Percentiles rank a stretch among this genome's conserved stretches.
Conservation (phyloP, 2,113 vertebrate genomes). For the Guaruba guarouba region DNA sequence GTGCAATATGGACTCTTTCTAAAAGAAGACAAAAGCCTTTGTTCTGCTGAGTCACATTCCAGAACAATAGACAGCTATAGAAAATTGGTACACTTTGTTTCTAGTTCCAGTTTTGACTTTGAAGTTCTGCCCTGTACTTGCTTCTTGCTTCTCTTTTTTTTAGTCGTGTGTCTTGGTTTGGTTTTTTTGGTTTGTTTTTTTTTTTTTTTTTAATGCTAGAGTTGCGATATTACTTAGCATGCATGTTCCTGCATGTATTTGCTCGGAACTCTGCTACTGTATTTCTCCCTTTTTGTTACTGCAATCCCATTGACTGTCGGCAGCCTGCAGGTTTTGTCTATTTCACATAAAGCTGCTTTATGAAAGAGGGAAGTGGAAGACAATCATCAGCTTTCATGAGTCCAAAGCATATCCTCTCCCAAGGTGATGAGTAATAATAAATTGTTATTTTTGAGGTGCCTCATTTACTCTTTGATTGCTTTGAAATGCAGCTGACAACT, state of each 20-base stretch:
- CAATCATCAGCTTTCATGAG: background rate
- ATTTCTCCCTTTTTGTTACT: background rate
- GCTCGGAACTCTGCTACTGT: background rate
- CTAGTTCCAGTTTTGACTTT: slow-evolving; percentile 14
- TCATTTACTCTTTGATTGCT: background rate
- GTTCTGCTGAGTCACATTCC: slow-evolving; percentile 24
- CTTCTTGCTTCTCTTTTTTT: background rate
- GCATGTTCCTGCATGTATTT: background rate
- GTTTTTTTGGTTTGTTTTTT: background rate
- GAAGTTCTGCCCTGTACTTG: background rate
- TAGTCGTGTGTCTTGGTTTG: background rate
- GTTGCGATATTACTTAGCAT: background rate
- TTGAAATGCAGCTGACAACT: background rate
- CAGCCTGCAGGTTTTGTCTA: background rate
- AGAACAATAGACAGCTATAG: background rate
- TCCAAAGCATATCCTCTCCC: background rate
- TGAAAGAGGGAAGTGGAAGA: background rate
- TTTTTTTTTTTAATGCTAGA: background rate
- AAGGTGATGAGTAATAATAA: background rate
- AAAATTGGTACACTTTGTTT: background rate
- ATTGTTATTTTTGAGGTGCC: background rate
- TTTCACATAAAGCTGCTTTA: background rate
- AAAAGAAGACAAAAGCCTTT: background rate
- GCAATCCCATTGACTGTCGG: background rate
- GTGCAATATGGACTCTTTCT: background rate